Conservation (phyloP, 2,113 vertebrate genomes). For the Periophthalmus modestus region DNA sequence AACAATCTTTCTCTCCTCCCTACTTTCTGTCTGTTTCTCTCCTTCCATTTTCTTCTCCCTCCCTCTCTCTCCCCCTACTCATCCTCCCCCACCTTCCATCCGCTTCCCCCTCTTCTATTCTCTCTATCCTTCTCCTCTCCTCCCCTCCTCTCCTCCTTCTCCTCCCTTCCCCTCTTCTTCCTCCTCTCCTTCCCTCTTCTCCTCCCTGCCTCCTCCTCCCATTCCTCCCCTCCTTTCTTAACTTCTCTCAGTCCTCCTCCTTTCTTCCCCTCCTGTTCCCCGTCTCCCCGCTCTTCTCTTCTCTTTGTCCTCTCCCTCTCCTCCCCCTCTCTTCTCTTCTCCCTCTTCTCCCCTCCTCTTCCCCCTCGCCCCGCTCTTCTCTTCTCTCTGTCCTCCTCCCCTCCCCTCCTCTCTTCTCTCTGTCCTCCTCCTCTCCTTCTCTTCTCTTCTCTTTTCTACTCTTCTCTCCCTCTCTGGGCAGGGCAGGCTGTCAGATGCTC, state of each 20-base stretch:
- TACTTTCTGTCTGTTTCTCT: not conserved
- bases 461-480: conserved; percentile 67
- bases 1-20: conserved; percentile 91
- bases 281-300: too few relatives aligned
- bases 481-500: conserved; percentile 99
- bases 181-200: not conserved
- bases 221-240: not conserved
- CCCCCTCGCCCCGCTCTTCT: not conserved
- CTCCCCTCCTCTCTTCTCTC: conserved; percentile 16
- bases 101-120: not conserved
- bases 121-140: not conserved
- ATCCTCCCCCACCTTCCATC: not conserved
- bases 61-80: not conserved
- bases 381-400: not conserved
- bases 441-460: not conserved
- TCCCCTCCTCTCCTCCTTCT: not conserved
- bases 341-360: not conserved
- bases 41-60: not conserved
- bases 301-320: conserved; percentile 44
- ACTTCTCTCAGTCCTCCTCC: not conserved
- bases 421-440: conserved; percentile 5
- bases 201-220: not conserved
- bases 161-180: not conserved
- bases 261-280: conserved; percentile 29
- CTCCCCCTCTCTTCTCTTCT: not conserved